These are phyloP conservation scores for Phocides pigmalion DNA, from an alignment of 1,140 invertebrate genomes.

Conservation along the genomic window DNA sequence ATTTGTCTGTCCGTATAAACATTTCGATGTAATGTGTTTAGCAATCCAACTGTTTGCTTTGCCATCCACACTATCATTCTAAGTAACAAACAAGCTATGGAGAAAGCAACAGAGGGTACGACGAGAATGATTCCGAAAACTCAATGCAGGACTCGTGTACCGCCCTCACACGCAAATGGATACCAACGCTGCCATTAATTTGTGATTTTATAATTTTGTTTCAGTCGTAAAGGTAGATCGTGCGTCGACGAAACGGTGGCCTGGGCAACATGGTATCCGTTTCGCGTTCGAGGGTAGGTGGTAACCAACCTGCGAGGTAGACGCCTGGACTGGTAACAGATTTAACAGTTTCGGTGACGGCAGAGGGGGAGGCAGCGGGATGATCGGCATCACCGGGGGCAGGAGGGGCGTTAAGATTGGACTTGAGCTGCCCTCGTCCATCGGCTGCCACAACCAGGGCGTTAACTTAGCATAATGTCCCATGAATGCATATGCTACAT, in stretches of 20 bases:
- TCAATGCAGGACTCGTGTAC: slow-evolving; percentile 29
- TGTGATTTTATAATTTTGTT: neutral
- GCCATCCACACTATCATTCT: neutral
- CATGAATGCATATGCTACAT: slow-evolving; percentile 6
- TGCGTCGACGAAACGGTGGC: too few relatives aligned
- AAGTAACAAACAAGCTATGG: neutral
- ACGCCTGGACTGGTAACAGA: slow-evolving; percentile 47
- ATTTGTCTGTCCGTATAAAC: too few relatives aligned
- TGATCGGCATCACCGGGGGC: slow-evolving; percentile 58
- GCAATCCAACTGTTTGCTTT: neutral
- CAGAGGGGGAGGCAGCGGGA: slow-evolving; percentile 42
- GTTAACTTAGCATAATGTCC: slow-evolving; percentile 16
- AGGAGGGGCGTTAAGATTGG: slow-evolving; percentile 62
- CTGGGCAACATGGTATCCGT: slow-evolving; percentile 11
- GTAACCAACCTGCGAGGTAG: slow-evolving; percentile 56
- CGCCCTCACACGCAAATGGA: slow-evolving; percentile 19
- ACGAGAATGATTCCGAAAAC: slow-evolving; percentile 38
- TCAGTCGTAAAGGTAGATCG: neutral
- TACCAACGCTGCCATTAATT: slow-evolving; percentile 11
- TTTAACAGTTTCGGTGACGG: slow-evolving; percentile 49
- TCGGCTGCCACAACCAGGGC: slow-evolving; percentile 46
- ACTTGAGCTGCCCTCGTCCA: slow-evolving; percentile 54
- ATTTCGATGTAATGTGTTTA: neutral
- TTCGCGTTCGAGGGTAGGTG: slow-evolving; percentile 16
- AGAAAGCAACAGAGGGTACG: neutral